Percentiles rank a stretch among this genome's conserved stretches.
Evolutionary conservation across 2,113 vertebrate genomes (phyloP).

Genomic region (Mesitornis unicolor): DNA sequence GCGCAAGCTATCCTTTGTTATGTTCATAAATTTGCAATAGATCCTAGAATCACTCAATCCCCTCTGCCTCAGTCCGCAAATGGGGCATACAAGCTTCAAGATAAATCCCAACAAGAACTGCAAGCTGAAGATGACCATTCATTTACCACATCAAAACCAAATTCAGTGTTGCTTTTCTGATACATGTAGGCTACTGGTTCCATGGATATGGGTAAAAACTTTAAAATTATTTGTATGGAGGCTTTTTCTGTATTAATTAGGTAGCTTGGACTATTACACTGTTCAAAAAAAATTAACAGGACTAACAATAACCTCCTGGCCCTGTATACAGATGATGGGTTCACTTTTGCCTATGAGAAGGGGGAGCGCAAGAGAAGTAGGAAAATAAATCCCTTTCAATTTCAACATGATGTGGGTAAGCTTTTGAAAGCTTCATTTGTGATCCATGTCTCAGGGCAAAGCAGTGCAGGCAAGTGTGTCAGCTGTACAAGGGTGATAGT

Average conservation of each 20-base stretch:
- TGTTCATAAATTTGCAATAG: background rate
- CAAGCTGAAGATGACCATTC: background rate
- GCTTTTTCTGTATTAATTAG: background rate
- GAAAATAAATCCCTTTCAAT: background rate
- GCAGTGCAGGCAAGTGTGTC: background rate
- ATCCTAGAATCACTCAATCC: background rate
- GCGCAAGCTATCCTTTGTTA: background rate
- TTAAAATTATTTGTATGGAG: background rate
- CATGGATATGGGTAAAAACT: background rate
- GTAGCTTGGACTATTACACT: too few relatives aligned
- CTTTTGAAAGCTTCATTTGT: background rate
- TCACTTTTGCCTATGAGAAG: background rate
- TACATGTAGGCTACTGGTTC: background rate
- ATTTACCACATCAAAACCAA: background rate
- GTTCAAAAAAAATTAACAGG: background rate
- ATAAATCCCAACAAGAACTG: background rate
- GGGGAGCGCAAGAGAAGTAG: background rate
- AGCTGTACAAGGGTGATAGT: background rate
- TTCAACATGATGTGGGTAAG: background rate
- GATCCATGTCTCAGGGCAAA: background rate
- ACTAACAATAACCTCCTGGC: background rate
- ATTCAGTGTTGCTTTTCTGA: background rate
- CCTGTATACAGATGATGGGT: accelerated
- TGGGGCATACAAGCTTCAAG: background rate
- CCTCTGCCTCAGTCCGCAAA: background rate